Evolutionary conservation across 2,113 vertebrate species (phyloP), one percentile per base, ranked within the genome.

Genomic region (Trichechus manatus): DNA sequence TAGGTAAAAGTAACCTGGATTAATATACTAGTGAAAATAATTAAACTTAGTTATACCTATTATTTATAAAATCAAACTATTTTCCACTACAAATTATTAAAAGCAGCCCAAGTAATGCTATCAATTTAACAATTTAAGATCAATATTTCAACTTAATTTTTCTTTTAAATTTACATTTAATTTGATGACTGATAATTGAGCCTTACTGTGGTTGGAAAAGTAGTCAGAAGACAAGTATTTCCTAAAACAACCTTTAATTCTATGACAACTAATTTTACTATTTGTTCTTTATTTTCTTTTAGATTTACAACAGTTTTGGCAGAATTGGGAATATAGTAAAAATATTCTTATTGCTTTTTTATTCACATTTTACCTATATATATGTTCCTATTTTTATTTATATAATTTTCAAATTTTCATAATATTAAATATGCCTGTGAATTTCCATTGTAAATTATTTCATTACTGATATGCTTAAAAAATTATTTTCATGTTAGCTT

Each of bases 61-160:
- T 47, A 75, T 42, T 80, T 72, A 39, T 91, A 78, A 91, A 91
- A 33, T 50, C 63, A 81, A 89, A 79, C 8, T 82, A 29, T 87
- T 74, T 47, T 91, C 19, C 22, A 47, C 29, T 72, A 39, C 36
- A 72, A 87, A 78, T 50, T 66, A 39, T 33, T 80, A 66, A 93
- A 78, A 84, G 5, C 1, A 66, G 80, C 53, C 9, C 6, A 92
- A 70, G 9, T 56, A 33, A 61, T 59, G 9, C 36, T 56, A 74
- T 80, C 68, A 56, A 86, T 85, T 88, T 83, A 83, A 14, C 42
- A 78, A 68, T 47, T 93, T 78, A 64, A 82, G 61, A 61, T 79
- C 42, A 64, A 2, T 17, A 39, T 95, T 89, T 85, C 44, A 72
- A 72, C 3, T 25, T 53, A 84, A 44, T 79, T 78, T 81, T 5